Conservation (phyloP, 2,113 vertebrate species). For the Numenius arquata region DNA sequence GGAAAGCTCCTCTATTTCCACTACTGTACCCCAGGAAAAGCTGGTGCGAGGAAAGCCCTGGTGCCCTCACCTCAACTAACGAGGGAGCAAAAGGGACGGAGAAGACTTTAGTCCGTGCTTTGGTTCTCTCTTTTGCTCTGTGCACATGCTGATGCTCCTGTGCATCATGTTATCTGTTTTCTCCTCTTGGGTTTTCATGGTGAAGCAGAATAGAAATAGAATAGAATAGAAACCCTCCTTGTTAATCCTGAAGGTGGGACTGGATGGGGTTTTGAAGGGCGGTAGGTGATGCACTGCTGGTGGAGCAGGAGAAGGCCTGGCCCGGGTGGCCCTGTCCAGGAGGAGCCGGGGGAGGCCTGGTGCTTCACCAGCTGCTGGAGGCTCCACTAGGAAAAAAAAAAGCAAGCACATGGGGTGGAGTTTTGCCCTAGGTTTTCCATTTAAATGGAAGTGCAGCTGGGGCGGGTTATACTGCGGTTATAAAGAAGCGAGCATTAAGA, state of each 20-base stretch:
- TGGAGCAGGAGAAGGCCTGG: accelerated
- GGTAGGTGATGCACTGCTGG: background rate
- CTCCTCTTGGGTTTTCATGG: background rate
- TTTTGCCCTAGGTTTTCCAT: accelerated
- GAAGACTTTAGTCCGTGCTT: background rate
- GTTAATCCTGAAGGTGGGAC: too few species aligned
- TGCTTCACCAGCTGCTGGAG: background rate
- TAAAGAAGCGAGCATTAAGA: too few species aligned
- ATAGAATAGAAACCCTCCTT: background rate
- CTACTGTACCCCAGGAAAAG: background rate
- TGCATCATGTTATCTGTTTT: background rate
- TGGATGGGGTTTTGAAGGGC: background rate
- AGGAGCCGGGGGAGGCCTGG: too few species aligned
- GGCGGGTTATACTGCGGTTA: background rate
- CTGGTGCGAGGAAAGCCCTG: too few species aligned
- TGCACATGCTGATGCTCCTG: background rate
- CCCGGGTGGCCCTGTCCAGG: too few species aligned
- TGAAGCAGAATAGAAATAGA: background rate
- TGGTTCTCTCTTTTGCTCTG: accelerated
- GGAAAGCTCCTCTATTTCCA: background rate
- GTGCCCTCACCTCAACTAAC: background rate
- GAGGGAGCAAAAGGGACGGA: background rate
- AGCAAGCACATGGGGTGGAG: accelerated
- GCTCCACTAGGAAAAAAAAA: too few species aligned
- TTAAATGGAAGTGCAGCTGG: background rate